Evolutionary conservation across 1,140 invertebrate genomes (phyloP).

Genomic region (Leptopilina boulardi): DNA sequence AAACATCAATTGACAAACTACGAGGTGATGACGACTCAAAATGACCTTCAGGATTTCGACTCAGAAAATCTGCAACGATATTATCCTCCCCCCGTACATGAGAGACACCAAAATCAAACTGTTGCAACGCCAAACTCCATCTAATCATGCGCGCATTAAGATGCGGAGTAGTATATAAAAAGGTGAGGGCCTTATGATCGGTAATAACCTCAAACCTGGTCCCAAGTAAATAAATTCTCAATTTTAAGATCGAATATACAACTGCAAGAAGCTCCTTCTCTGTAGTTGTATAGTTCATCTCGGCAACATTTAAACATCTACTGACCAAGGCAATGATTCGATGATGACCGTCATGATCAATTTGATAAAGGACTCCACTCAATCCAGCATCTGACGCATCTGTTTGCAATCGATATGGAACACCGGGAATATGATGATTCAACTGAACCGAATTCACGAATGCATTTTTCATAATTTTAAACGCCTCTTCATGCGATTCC

Average conservation of each 20-base stretch:
- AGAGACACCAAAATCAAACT: conserved; percentile 33
- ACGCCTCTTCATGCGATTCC: no score
- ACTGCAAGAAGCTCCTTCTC: conserved; percentile 64
- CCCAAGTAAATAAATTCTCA: conserved; percentile 41
- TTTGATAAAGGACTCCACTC: conserved; percentile 49
- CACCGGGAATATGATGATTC: no score
- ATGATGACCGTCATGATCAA: conserved; percentile 35
- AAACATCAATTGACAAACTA: conserved; percentile 22
- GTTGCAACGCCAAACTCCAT: conserved; percentile 42
- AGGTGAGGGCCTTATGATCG: no score
- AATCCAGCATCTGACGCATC: conserved; percentile 46
- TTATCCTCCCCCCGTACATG: conserved; percentile 43
- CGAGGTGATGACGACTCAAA: conserved; percentile 10
- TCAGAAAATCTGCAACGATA: conserved; percentile 31
- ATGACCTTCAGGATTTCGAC: no score
- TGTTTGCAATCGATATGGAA: conserved; percentile 36
- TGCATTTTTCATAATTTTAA: no score
- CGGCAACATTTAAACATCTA: conserved; percentile 43
- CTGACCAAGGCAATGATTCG: conserved; percentile 45
- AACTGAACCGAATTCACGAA: no score
- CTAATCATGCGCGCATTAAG: conserved; percentile 40
- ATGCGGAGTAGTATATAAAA: conserved; percentile 32
- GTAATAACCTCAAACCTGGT: conserved; percentile 38
- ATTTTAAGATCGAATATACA: conserved; percentile 54
- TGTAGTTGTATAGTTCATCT: no score